phyloP scores from a whole-genome alignment of 2,113 vertebrate genomes.

The Leucoraja erinaceus region DNA sequence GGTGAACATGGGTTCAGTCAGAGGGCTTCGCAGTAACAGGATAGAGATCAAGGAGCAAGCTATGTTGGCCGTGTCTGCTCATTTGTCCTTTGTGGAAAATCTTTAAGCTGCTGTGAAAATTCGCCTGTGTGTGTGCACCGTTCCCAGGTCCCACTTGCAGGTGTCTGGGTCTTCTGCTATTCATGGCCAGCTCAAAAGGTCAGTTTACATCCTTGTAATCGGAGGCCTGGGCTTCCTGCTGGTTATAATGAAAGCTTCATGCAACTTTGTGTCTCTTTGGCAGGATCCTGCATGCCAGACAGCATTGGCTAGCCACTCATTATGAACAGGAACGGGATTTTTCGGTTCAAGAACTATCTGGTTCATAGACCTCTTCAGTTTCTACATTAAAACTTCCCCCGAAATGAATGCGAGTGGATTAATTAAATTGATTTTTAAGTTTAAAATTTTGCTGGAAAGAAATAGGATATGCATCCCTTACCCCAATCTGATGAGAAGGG shows the following conservation, averaged over 20 bases:
- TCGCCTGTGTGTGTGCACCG: conserved; percentile 41
- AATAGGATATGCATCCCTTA: background rate
- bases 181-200: conserved; percentile 53
- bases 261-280: conserved; percentile 52
- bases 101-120: conserved; percentile 44
- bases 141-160: conserved; percentile 48
- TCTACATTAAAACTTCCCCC: background rate
- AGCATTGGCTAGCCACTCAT: conserved; percentile 50
- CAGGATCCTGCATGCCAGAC: conserved; percentile 50
- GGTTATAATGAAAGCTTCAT: conserved; percentile 55
- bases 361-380: background rate
- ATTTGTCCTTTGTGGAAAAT: conserved; percentile 55
- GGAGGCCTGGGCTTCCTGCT: conserved; percentile 45
- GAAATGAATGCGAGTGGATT: background rate
- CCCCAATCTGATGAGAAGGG: background rate
- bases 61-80: conserved; percentile 50
- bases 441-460: background rate
- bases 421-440: background rate
- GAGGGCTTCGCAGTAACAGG: conserved; percentile 52
- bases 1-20: conserved; percentile 41
- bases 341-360: background rate
- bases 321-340: conserved; percentile 44
- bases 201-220: conserved; percentile 45
- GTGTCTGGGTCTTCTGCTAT: conserved; percentile 48
- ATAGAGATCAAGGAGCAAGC: conserved; percentile 58